Base-by-base conservation (phyloP, 2,113 vertebrate genomes). In the Callorhinus ursinus region DNA sequence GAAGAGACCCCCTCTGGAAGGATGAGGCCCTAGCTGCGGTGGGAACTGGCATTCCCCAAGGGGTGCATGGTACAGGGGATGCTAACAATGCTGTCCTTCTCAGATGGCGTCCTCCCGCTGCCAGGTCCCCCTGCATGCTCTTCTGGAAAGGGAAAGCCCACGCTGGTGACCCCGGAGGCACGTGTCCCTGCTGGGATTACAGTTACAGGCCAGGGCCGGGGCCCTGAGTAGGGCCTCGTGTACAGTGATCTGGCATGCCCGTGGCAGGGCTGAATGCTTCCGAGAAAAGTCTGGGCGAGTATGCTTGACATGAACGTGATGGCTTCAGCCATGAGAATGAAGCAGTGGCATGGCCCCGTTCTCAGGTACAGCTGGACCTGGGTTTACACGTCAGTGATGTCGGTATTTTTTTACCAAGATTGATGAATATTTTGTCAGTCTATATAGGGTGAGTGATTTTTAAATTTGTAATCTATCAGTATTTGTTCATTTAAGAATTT, bases 401-500 rank as follows among this genome's bases (percentile, higher is more conserved):
- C 24, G 13, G 15, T 65, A 46, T 65, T 86, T 69, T 69, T 87
- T 87, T 79, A 83, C 28, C 61, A 76, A 83, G 18, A 84, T 0
- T 51, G 69, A 67, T 26, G 93, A 88, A 79, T 90, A 86, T 61
- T 77, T 88, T 93, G 67, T 72, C 80, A 84, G 57, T 81, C 51
- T 93, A 84, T 46, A 86, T 5, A 71, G 76, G 33, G 36, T 83
- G 24, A 77, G 28, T 51, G 33, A 46, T 42, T 95, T 89, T 84
- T 82, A n/a, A 97, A 81, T 55, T 42, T 88, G 10, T 76, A 90
- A 95, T 82, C 82, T 90, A 11, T 72, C 95, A 79, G 28, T 49
- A 82, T 93, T 97, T 21, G 93, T 65, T 97, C 19, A 96, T 33
- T 93, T 93, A 89, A 92, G 84, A 92, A 93, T 97, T 88, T 97